Conservation (phyloP, 2,113 vertebrate genomes). For the Scomber colias region DNA sequence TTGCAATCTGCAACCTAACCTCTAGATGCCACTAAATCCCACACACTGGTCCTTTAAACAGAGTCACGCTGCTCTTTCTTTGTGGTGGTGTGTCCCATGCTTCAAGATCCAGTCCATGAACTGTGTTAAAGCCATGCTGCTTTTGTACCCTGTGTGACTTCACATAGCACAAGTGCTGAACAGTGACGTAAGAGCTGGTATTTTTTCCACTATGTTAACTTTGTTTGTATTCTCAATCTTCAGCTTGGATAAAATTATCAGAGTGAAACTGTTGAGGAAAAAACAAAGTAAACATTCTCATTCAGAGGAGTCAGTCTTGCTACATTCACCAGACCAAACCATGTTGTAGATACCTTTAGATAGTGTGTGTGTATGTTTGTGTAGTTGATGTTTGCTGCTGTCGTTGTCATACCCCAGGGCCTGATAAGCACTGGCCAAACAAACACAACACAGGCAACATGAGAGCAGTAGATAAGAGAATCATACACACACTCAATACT, state of each 20-base stretch:
- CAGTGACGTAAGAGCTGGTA: slow-evolving; percentile 38
- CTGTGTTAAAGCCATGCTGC: slow-evolving; percentile 17
- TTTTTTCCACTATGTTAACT: slow-evolving; percentile 47
- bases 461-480: slow-evolving; percentile 79
- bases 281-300: slow-evolving; percentile 24
- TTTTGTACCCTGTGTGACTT: slow-evolving; percentile 47
- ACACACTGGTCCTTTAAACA: background rate
- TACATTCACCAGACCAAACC: slow-evolving; percentile 49
- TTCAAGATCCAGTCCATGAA: slow-evolving; percentile 25
- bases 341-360: slow-evolving; percentile 63
- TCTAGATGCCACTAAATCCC: too few relatives aligned
- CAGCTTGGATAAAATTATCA: slow-evolving; percentile 44
- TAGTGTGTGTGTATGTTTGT: slow-evolving; percentile 54
- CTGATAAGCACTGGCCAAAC: slow-evolving; percentile 82
- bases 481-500: slow-evolving; percentile 64
- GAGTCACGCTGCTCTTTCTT: slow-evolving; percentile 28
- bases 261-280: slow-evolving; percentile 1
- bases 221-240: slow-evolving; percentile 45
- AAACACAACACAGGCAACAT: slow-evolving; percentile 78
- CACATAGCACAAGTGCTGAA: slow-evolving; percentile 20
- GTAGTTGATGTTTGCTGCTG: slow-evolving; percentile 74
- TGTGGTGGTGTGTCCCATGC: slow-evolving; percentile 6
- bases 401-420: slow-evolving; percentile 70
- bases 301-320: slow-evolving; percentile 34
- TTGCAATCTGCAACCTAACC: too few relatives aligned